Conservation (phyloP, 2,797 vertebrate species). For the Sebastes steindachneri region DNA sequence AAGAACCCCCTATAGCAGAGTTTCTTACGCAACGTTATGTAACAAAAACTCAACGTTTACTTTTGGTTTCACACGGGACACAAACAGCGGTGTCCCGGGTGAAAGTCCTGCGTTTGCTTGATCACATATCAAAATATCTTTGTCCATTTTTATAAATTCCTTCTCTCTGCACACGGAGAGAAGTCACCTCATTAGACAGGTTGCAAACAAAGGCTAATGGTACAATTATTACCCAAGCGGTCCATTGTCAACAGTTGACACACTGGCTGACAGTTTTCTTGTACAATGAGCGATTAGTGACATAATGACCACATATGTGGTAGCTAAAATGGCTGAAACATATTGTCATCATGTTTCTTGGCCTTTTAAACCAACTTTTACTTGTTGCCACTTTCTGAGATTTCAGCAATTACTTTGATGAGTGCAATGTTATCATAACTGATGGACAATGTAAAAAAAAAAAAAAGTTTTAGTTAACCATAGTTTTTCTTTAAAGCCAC, state of each 20-base stretch:
- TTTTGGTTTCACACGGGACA: no score
- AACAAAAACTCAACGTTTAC: no score
- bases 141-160: no score
- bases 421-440: neutral
- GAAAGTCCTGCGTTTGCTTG: no score
- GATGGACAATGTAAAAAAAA: neutral
- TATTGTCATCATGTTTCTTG: neutral
- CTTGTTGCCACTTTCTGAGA: neutral
- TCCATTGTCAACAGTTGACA: neutral
- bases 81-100: no score
- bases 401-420: neutral
- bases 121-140: no score
- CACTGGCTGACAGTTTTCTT: neutral
- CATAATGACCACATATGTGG: neutral
- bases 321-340: neutral
- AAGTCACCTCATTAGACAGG: neutral
- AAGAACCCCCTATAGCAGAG: no score
- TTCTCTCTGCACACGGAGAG: neutral
- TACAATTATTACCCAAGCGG: neutral
- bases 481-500: neutral
- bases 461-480: neutral
- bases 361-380: neutral
- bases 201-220: neutral
- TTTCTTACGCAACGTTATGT: no score
- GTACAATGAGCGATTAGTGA: neutral